Base-by-base conservation (phyloP, 2,888 invertebrate genomes). In the Archips xylosteana region DNA sequence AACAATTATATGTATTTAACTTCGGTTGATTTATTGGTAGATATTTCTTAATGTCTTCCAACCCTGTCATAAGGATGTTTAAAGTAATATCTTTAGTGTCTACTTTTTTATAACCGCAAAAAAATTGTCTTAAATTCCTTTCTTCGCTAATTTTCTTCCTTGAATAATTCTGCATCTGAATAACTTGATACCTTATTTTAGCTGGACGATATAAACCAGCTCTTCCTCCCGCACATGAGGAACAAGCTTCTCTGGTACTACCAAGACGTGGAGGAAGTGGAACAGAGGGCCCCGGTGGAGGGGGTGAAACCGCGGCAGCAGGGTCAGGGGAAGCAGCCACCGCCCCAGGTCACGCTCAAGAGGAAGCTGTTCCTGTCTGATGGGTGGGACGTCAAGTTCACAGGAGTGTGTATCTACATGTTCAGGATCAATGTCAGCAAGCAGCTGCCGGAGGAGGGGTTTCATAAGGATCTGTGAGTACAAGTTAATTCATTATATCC, bases 361-460 rank as follows among this genome's bases (percentile, higher is more conserved):
- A 98, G 97, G 85, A 97, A 97, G 85, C 91, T 98, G 39, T 97
- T 98, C 82, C 90, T 98, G 4, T 98, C 98, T 0, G 98, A 98
- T 81, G 98, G 98, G 0, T 97, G 97, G 96, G 96, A 97, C 78
- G 96, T 96, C 59, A 95, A 97, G 15, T 96, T 98, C 72, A 97
- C 97, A 0, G 98, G 98, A 47, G 95, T 97, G 72, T 97, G 97
- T 81, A 96, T 98, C 78, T 98, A 97, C 83, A 98, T 98, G 95
- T 97, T 97, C 85, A 95, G 98, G 78, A 96, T 98, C 63, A 97
- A 96, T 85, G 97, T 96, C 57, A 96, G 96, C 77, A 98, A 98
- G 83, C 97, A 98, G 86, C 89, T 98, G 78, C 98, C 98, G 0
- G 98, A 98, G 87, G 98, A 98, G 92, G 98, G 98, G n/a, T 98